Percentiles rank a stretch among this genome's conserved stretches.
phyloP scores from a whole-genome alignment of 2,113 vertebrate species.

The Struthio camelus region DNA sequence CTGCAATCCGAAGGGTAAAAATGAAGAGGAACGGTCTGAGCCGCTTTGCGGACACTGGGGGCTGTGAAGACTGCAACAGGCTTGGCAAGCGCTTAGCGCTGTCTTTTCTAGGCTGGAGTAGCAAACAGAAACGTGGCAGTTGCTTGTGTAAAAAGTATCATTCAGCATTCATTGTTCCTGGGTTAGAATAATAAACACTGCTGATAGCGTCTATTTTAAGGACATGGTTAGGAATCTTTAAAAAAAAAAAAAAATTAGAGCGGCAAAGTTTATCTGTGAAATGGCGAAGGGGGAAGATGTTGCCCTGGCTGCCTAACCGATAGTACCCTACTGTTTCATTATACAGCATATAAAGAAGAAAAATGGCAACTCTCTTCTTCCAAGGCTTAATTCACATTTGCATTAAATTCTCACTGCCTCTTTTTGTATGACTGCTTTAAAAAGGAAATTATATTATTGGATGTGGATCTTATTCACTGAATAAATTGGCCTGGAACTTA shows the following conservation, averaged over 20 bases:
- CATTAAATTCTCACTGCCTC: conserved; percentile 3
- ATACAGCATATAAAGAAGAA: neutral
- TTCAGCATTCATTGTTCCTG: neutral
- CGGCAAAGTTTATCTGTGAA: neutral
- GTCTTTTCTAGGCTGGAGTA: neutral
- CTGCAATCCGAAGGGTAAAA: neutral
- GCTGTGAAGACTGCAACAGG: neutral
- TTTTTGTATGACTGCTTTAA: neutral
- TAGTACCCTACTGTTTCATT: neutral
- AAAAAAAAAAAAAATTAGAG: neutral
- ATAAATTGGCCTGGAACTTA: conserved; percentile 42
- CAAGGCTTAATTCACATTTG: neutral
- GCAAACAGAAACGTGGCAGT: neutral
- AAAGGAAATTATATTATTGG: neutral
- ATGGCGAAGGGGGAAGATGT: neutral
- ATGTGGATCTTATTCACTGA: conserved; percentile 14
- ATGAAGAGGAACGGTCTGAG: neutral
- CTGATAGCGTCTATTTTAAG: neutral
- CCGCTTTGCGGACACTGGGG: neutral
- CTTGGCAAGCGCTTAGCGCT: neutral
- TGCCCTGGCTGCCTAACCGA: neutral
- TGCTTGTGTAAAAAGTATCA: neutral
- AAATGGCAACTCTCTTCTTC: neutral
- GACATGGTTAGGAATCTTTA: neutral
- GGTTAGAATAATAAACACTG: neutral